A percentile compares a stretch with the other conserved stretches of the same genome.
These are phyloP conservation scores for Semnornis frantzii DNA, from an alignment of 2,113 vertebrate species.

Conservation along the genomic window DNA sequence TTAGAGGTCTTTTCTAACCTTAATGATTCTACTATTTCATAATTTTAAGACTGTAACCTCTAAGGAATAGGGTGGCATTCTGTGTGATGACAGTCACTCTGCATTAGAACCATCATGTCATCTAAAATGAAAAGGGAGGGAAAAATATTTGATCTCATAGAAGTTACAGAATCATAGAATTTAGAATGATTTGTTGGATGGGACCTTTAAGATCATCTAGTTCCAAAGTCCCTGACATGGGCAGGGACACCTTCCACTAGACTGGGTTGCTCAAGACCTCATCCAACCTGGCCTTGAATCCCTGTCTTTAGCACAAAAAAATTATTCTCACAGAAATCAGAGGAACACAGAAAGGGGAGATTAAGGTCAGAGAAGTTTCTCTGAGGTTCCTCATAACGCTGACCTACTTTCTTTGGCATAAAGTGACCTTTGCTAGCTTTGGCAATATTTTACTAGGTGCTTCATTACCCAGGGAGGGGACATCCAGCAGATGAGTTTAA, in stretches of 20 bases:
- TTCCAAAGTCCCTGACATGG: no score
- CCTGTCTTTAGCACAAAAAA: not conserved
- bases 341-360: not conserved
- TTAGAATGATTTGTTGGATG: no score
- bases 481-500: not conserved
- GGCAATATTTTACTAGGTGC: not conserved
- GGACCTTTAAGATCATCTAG: no score
- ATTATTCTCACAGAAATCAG: not conserved
- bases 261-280: no score
- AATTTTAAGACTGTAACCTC: not conserved
- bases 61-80: not conserved
- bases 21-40: no score
- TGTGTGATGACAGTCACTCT: not conserved
- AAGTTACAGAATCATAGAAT: not conserved
- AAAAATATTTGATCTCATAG: not conserved
- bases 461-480: not conserved
- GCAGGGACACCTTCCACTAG: no score
- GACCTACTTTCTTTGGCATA: not conserved
- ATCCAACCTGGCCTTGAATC: no score
- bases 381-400: not conserved
- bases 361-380: not conserved
- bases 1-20: no score
- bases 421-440: not conserved
- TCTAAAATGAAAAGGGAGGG: not conserved
- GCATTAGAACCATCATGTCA: not conserved